Percentiles rank a stretch among this genome's conserved stretches.
Evolutionary conservation across 2,113 vertebrate genomes (phyloP).

Genomic region (Sinosuthora webbiana): DNA sequence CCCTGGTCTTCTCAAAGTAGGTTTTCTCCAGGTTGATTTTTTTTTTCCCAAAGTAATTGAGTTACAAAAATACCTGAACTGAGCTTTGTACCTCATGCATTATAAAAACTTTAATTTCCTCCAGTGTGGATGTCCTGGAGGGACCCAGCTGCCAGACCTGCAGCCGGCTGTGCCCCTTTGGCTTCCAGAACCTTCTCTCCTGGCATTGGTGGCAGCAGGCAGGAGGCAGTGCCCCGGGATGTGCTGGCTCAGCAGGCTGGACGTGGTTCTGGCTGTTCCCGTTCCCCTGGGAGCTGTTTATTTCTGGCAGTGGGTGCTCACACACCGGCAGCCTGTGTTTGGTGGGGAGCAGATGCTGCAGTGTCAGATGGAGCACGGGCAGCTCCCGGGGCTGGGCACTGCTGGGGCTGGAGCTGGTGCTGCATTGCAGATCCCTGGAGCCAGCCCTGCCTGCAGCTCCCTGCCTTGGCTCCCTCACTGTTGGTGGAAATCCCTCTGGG

Average conservation of each 20-base stretch:
- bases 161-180: not conserved
- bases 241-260: not conserved
- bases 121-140: not conserved
- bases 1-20: not conserved
- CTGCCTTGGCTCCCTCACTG: not conserved
- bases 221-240: not conserved
- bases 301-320: not conserved
- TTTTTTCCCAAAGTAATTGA: not conserved
- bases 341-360: not conserved
- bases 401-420: not conserved
- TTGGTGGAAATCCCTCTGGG: too few species aligned
- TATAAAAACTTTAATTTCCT: slow-evolving; percentile 16
- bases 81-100: not conserved
- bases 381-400: not conserved
- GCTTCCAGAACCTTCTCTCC: not conserved
- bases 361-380: not conserved
- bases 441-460: not conserved
- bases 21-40: not conserved
- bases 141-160: not conserved
- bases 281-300: not conserved
- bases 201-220: not conserved
- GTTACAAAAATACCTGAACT: not conserved
- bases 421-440: slow-evolving; percentile 37
- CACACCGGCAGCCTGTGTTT: not conserved
- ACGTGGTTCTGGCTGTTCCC: accelerated